Base-by-base conservation (phyloP, 2,797 vertebrate species). In the Chrosomus eos region DNA sequence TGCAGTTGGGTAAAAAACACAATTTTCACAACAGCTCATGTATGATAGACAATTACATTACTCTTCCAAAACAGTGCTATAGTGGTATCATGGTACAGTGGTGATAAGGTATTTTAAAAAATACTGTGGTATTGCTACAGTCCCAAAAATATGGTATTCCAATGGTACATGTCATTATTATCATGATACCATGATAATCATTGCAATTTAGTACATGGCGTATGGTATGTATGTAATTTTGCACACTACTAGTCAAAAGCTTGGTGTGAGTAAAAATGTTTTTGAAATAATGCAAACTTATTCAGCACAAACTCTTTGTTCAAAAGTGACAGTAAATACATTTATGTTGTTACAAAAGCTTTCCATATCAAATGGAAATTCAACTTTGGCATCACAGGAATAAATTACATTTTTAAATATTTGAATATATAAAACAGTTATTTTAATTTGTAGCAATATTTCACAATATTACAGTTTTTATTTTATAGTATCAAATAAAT, bases 1-100 rank as follows among this genome's bases (percentile, higher is more conserved):
- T 99, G 88, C 81, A 66, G 19, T 8, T 60, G 31, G 3, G 19
- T 19, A 72, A 33, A 74, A 74, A 72, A 66, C 23, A 73, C 0
- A 14, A 67, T 31, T 33, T 71, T 71, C 26, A 70, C 23, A 64
- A 74, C 36, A 55, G 21, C 14, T 48, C 38, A 43, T n/a, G n/a
- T 33, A 28, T 45, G 23, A 48, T 45, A 45, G 19, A 70, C 33
- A 40, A 26, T 14, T 60, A 51, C 21, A 36, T 16, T 76, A 38
- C 51, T 58, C 21, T 76, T 6, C 23, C 5, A 38, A 77, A 38
- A 76, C 38, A 53, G 18, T 67, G 66, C 21, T n/a, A n/a, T 28
- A 14, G 18, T 19, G 60, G 4, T 13, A 74, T 1, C 28, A 74
- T 33, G 26, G 45, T 28, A 71, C 18, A 70, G 26, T 28, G 26